Evolutionary conservation across 1,140 invertebrate species (phyloP).

Genomic region (Asobara japonica): DNA sequence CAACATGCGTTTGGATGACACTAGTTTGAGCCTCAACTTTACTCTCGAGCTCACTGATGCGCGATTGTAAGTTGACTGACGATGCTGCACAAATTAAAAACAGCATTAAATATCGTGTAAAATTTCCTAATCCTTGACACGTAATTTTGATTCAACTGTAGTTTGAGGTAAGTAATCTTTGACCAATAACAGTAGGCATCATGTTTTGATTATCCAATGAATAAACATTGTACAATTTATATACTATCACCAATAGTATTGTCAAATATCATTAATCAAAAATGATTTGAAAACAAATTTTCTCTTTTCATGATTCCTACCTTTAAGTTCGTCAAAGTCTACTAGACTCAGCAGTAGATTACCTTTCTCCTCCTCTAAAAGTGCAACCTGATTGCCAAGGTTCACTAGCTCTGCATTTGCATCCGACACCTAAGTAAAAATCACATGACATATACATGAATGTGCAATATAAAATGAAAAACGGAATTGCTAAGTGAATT

Average conservation of each 20-base stretch:
- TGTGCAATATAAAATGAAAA: too few relatives aligned
- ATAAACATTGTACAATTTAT: constrained; percentile 38
- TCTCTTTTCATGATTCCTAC: constrained; percentile 68
- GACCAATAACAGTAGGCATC: constrained; percentile 66
- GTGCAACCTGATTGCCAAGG: constrained; percentile 80
- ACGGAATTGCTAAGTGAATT: too few relatives aligned
- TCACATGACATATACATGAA: too few relatives aligned
- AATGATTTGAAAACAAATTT: constrained; percentile 28
- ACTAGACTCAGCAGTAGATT: constrained; percentile 85
- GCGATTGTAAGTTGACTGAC: constrained; percentile 56
- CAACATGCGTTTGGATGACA: constrained; percentile 67
- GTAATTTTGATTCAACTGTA: constrained; percentile 45
- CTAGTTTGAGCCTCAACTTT: constrained; percentile 57
- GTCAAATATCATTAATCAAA: neutral
- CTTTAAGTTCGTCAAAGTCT: constrained; percentile 81
- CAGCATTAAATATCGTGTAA: too few relatives aligned
- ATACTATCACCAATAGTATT: constrained; percentile 51
- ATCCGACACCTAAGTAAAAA: constrained; percentile 66
- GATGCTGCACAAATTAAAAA: constrained; percentile 60
- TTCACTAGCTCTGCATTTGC: constrained; percentile 75
- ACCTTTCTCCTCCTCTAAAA: constrained; percentile 90
- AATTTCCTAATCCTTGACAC: too few relatives aligned
- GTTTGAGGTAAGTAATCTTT: constrained; percentile 61
- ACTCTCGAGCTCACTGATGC: constrained; percentile 56
- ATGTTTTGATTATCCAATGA: constrained; percentile 38